phyloP scores from a whole-genome alignment of 2,113 vertebrate genomes.

The Sorex fumeus region DNA sequence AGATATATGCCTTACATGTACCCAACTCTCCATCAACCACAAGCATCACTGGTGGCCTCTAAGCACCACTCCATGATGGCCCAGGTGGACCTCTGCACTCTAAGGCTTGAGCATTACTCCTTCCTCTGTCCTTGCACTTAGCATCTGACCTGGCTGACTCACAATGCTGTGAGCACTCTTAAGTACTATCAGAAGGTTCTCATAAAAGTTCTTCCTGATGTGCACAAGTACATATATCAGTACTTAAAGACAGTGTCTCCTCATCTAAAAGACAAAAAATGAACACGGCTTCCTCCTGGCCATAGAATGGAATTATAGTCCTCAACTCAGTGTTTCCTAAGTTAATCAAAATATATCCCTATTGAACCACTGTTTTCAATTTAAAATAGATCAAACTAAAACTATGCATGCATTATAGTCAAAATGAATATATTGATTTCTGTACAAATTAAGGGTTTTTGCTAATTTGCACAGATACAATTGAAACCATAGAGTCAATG shows the following conservation, averaged over 20 bases:
- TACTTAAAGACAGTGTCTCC: background rate
- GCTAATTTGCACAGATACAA: slow-evolving; percentile 80
- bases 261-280: background rate
- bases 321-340: slow-evolving; percentile 1
- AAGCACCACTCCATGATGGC: no score
- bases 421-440: slow-evolving; percentile 84
- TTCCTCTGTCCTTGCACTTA: no score
- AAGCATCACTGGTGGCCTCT: no score
- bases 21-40: no score
- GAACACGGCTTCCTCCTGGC: background rate
- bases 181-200: no score
- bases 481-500: slow-evolving; percentile 85
- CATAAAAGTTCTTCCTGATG: background rate
- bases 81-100: no score
- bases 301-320: background rate
- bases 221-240: background rate
- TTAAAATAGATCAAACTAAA: slow-evolving; percentile 75
- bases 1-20: no score
- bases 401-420: slow-evolving; percentile 69
- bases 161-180: no score
- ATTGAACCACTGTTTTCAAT: slow-evolving; percentile 31
- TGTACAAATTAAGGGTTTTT: slow-evolving; percentile 81
- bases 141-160: no score
- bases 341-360: background rate
- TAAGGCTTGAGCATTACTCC: no score